Base-by-base conservation (phyloP, 2,113 vertebrate genomes). In the Pluvianellus socialis region DNA sequence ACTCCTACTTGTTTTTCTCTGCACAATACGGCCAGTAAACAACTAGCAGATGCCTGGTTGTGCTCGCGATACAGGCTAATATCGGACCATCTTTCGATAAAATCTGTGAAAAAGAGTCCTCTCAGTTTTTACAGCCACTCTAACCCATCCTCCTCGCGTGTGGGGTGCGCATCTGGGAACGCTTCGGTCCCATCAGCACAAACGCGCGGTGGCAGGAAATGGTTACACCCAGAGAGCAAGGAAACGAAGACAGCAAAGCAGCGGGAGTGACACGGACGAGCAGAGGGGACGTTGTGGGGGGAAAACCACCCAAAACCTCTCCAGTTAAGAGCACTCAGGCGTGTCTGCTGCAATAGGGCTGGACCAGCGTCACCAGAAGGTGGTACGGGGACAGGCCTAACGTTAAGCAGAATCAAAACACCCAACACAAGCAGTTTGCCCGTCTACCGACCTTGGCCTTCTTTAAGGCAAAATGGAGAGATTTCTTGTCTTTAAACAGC, bases 301-400 rank as follows among this genome's bases (percentile, higher is more conserved):
- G 28, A 44, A 55, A 75, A 23, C 2, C 47, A 40, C 32, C 74
- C 61, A 10, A 14, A 56, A 40, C 24, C 47, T 44, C 26, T 14
- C 24, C 59, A 9, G 59, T 3, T 35, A 5, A 6, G 30, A 35
- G 27, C 28, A 49, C 79, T 63, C 20, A 27, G 40, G 10, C 0
- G 1, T 7, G 2, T 20, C 42, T 27, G 49, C 73, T 68, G 66
- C 55, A 10, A 4, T 0, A 1, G 14, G 66, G 40, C 53, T 10
- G 32, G 52, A 17, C 4, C 1, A 32, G 68, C 1, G 1, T 9
- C 26, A 10, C 1, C 6, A 42, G 56, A 47, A 44, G 32, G 23
- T 32, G 3, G 4, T 2, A 8, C 5, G 35, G 35, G 47, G 10
- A 16, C 4, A 0, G 1, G 4, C 5, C 45, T 20, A 8, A 70